These are phyloP conservation scores for Molorchus minor DNA, from an alignment of 2,888 invertebrate genomes.

Conservation along the genomic window DNA sequence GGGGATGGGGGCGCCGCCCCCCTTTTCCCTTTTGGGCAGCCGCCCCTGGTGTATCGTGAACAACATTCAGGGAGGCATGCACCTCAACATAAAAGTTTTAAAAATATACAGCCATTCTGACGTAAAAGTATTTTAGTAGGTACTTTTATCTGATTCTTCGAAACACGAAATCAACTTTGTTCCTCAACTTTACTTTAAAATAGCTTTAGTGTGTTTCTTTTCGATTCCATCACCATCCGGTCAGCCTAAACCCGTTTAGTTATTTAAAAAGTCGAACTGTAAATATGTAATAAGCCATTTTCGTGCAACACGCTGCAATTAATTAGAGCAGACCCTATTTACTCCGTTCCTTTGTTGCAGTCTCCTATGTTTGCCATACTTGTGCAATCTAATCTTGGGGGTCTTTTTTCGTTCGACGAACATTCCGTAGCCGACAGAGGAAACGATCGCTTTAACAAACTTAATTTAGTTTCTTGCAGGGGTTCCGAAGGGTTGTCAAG, in stretches of 20 bases:
- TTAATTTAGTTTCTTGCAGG: slow-evolving; percentile 49
- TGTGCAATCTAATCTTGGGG: slow-evolving; percentile 30
- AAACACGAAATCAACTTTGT: too few species aligned
- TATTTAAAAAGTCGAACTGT: not conserved
- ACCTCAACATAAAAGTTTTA: too few species aligned
- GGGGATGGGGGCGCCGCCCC: too few species aligned
- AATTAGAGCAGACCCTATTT: slow-evolving; percentile 25
- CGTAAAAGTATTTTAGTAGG: too few species aligned
- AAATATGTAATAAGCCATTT: slow-evolving; percentile 26
- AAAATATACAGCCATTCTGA: too few species aligned
- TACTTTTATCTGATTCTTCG: too few species aligned
- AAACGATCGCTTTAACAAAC: slow-evolving; percentile 45
- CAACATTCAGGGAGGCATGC: too few species aligned
- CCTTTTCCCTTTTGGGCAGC: too few species aligned
- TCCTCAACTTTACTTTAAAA: too few species aligned
- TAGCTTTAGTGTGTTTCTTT: too few species aligned
- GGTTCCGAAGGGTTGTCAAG: slow-evolving; percentile 41
- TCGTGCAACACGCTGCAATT: slow-evolving; percentile 17
- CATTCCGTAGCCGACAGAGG: slow-evolving; percentile 48
- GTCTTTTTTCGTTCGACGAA: slow-evolving; percentile 40
- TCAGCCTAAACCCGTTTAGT: not conserved
- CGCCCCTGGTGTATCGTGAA: too few species aligned
- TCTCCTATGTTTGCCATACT: slow-evolving; percentile 25
- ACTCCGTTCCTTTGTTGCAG: slow-evolving; percentile 18
- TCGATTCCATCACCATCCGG: too few species aligned